These are phyloP conservation scores for Centropus bengalensis DNA, from an alignment of 2,113 vertebrate species.

Conservation along the genomic window DNA sequence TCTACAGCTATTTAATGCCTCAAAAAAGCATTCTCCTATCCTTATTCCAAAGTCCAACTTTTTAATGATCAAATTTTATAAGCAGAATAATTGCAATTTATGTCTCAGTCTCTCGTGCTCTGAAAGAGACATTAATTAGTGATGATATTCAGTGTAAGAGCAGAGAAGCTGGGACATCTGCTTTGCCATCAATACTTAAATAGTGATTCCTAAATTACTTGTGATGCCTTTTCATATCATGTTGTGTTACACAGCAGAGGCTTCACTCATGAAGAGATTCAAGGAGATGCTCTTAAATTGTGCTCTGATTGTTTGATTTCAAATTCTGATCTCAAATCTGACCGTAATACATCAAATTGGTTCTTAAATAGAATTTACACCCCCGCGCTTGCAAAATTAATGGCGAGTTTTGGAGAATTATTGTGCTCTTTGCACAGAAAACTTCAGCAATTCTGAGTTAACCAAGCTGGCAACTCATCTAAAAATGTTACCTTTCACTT, in stretches of 20 bases:
- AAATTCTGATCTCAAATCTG: no score
- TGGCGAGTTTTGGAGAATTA: background rate
- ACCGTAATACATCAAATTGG: background rate
- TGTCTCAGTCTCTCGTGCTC: background rate
- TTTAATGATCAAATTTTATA: background rate
- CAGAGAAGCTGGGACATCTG: background rate
- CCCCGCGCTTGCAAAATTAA: background rate
- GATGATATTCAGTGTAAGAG: background rate
- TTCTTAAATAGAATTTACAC: background rate
- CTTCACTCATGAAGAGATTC: background rate
- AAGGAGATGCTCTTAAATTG: background rate
- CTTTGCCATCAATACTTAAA: background rate
- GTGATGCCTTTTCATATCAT: background rate
- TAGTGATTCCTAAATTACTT: background rate
- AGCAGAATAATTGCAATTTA: background rate
- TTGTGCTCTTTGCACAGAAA: background rate
- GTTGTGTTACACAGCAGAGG: background rate
- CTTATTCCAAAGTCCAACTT: background rate
- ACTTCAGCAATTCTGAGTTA: background rate
- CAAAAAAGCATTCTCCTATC: accelerated
- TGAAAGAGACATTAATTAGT: background rate
- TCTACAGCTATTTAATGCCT: background rate
- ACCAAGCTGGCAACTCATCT: background rate
- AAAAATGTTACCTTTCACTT: background rate
- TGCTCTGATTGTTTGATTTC: background rate